A percentile compares a stretch with the other conserved stretches of the same genome.
Conservation (phyloP, 2,888 invertebrate genomes). For the Lasioglossum zephyrum region DNA sequence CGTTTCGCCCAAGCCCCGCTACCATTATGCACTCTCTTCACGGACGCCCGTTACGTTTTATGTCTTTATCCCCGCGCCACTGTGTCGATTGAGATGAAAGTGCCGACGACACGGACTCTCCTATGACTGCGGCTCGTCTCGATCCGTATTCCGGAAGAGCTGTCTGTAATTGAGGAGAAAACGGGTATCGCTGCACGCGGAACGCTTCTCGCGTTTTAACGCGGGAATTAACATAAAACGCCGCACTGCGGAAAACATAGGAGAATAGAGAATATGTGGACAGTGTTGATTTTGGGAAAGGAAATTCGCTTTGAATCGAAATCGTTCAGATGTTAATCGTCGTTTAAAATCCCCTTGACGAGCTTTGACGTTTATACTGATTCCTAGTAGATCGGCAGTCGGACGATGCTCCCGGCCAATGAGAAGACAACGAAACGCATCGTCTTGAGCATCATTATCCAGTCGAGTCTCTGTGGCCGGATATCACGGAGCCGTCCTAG, state of each 20-base stretch:
- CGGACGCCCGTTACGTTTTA: constrained; percentile 79
- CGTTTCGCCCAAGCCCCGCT: constrained; percentile 54
- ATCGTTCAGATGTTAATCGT: constrained; percentile 27
- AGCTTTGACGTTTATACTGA: constrained; percentile 1
- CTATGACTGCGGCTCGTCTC: constrained; percentile 35
- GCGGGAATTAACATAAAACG: constrained; percentile 21
- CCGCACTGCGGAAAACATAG: background rate
- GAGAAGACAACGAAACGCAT: constrained; percentile 32
- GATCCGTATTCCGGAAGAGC: constrained; percentile 52
- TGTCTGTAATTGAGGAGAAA: constrained; percentile 58
- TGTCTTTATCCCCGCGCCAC: constrained; percentile 77
- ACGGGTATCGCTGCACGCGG: constrained; percentile 28
- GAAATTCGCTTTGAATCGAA: background rate
- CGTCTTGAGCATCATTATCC: constrained; percentile 21
- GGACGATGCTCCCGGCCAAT: constrained; percentile 2
- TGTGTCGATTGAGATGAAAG: constrained; percentile 75
- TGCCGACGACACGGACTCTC: constrained; percentile 62
- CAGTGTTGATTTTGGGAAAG: background rate
- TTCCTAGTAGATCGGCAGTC: constrained; percentile 2
- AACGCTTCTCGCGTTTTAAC: constrained; percentile 39
- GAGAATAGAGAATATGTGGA: too few species aligned
- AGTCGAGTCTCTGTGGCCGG: constrained; percentile 12
- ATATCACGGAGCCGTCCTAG: constrained; percentile 45
- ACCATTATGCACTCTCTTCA: constrained; percentile 74
- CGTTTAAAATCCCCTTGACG: background rate